Conservation (phyloP, 2,113 vertebrate species). For the Erpornis zantholeuca region DNA sequence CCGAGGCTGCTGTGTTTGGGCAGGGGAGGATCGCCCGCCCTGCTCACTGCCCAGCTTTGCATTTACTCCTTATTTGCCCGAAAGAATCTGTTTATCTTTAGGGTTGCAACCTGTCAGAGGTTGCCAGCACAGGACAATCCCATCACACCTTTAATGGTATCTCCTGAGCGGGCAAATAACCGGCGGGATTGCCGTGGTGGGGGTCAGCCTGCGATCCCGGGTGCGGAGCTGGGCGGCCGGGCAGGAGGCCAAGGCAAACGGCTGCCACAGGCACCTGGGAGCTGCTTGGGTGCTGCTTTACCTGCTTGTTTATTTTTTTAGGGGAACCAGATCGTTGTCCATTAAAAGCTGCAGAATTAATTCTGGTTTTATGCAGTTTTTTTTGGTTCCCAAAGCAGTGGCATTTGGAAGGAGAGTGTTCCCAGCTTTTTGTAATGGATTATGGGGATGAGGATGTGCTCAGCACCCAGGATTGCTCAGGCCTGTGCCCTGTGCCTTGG, state of each 20-base stretch:
- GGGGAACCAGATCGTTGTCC: rapidly evolving
- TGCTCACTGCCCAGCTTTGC: background rate
- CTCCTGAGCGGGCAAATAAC: conserved; percentile 6
- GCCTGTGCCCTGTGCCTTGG: background rate
- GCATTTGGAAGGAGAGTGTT: background rate
- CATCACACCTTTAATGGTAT: background rate
- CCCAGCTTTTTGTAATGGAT: background rate
- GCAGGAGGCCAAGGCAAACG: background rate
- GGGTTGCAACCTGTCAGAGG: conserved; percentile 75
- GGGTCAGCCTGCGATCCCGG: background rate
- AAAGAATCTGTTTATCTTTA: conserved; percentile 75
- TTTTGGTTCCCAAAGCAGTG: background rate
- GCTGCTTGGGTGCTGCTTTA: background rate
- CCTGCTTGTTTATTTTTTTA: background rate
- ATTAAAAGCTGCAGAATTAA: background rate
- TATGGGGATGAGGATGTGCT: background rate
- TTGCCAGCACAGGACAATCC: conserved; percentile 19
- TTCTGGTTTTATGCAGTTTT: background rate
- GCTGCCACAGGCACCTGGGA: background rate
- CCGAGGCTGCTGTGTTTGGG: background rate
- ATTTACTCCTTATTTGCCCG: conserved; percentile 63
- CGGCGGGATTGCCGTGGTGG: background rate
- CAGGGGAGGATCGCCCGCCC: background rate
- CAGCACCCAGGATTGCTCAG: rapidly evolving
- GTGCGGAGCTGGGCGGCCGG: background rate